These are phyloP conservation scores for Pipistrellus nathusii DNA, from an alignment of 2,797 vertebrate species.

Conservation along the genomic window DNA sequence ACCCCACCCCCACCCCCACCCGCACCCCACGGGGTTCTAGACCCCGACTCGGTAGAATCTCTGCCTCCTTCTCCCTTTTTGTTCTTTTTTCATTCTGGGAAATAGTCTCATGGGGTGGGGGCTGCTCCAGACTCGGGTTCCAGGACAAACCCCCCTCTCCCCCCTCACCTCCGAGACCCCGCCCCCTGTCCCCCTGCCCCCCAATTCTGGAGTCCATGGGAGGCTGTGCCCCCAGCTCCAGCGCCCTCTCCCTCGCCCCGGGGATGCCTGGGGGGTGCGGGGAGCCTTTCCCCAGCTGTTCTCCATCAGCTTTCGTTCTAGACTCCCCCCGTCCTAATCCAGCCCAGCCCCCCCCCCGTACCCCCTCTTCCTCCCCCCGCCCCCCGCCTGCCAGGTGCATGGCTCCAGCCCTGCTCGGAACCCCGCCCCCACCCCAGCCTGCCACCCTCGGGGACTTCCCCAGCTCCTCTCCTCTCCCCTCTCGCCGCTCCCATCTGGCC, in stretches of 20 bases:
- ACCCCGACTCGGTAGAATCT: constrained; percentile 10
- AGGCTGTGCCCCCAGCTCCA: constrained; percentile 46
- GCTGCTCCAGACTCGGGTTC: constrained; percentile 1
- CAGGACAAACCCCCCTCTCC: neutral
- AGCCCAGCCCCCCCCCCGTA: neutral
- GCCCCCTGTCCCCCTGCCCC: neutral
- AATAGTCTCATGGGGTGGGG: constrained; percentile 31
- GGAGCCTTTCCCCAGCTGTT: constrained; percentile 9
- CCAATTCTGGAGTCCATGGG: neutral
- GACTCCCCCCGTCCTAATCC: neutral
- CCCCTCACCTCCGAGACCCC: neutral
- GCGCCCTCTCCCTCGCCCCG: neutral
- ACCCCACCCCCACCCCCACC: neutral
- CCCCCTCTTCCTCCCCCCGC: neutral
- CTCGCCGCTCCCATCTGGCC: constrained; percentile 54
- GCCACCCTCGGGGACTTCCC: constrained; percentile 32
- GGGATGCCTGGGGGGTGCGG: constrained; percentile 26
- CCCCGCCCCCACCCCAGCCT: neutral
- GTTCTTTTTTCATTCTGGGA: neutral
- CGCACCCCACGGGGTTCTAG: neutral
- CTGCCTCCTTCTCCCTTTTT: neutral
- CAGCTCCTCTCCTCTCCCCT: neutral
- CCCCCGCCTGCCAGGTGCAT: constrained; percentile 38
- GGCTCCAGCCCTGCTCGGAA: constrained; percentile 60
- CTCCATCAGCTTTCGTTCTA: constrained; percentile 59